Base-by-base conservation (phyloP, 2,113 vertebrate species). In the Dolichotis patagonum region DNA sequence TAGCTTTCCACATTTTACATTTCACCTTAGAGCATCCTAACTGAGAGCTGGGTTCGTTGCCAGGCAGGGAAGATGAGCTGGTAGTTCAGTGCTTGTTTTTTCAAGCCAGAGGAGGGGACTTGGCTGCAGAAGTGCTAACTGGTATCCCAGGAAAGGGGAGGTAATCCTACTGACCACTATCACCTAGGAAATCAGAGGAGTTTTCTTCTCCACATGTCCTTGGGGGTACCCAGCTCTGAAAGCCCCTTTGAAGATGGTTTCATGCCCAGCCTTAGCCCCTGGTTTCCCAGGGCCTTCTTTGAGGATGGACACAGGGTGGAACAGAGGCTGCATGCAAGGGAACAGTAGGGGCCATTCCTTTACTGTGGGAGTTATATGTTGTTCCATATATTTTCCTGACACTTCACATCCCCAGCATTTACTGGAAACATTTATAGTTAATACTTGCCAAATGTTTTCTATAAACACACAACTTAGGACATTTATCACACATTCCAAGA, bases 401-500 rank as follows among this genome's bases (percentile, higher is more conserved):
- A 62, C 4, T 91, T 93, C 92, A 91, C 87, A 91, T 81, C 82
- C 81, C 67, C 28, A 46, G 82, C 67, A 52, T 88, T 95, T 95
- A 90, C n/a, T 92, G 81, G 88, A 92, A 97, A 49, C 43, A 30
- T 90, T 92, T 97, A 85, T 28, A 96, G 93, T 78, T 85, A 92
- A 91, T 63, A 56, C 62, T 96, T 96, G 94, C 85, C 94, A 95
- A 97, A 67, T 94, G 85, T 96, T 97, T 97, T 91, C 88, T 73
- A 89, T 95, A 95, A 97, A 94, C 97, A 75, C 63, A 62, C 71
- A 84, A 94, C 49, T n/a, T 78, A 93, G 85, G 96, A 83, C 54
- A 63, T 96, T 78, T 96, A 95, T 49, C 78, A 88, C 82, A 92
- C 63, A 73, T 90, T 62, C 77, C 43, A 88, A 7, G 0, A 0